Conservation (phyloP, 2,113 vertebrate genomes). For the Tetrao urogallus region DNA sequence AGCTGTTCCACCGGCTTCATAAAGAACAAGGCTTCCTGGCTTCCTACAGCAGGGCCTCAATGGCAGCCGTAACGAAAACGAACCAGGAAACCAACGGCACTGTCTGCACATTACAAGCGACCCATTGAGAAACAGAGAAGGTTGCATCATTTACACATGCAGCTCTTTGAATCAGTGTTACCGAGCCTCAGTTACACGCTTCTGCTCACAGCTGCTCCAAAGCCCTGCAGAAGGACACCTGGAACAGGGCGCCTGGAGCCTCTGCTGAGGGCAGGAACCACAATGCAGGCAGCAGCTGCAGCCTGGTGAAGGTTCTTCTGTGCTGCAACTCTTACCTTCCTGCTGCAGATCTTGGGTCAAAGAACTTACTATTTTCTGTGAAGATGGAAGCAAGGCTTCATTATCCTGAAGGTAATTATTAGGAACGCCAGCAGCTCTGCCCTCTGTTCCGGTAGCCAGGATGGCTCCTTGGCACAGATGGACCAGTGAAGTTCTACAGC, state of each 20-base stretch:
- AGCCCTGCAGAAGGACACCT: conserved; percentile 57
- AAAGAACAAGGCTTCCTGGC: conserved; percentile 61
- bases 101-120: conserved; percentile 61
- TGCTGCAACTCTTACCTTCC: not conserved
- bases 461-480: not conserved
- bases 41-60: conserved; percentile 63
- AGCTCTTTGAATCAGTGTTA: conserved; percentile 51
- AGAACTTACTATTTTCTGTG: not conserved
- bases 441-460: not conserved
- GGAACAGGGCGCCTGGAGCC: not conserved
- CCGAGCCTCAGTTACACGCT: conserved; percentile 26
- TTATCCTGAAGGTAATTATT: not conserved
- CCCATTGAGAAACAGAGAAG: conserved; percentile 63
- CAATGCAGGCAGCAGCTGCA: not conserved
- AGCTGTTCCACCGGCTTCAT: conserved; percentile 62
- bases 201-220: conserved; percentile 54
- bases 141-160: conserved; percentile 66
- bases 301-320: not conserved
- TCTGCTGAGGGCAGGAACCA: not conserved
- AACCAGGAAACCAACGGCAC: conserved; percentile 69
- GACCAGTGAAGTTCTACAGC: not conserved
- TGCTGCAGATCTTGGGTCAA: not conserved
- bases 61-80: conserved; percentile 41
- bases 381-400: not conserved
- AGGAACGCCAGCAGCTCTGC: not conserved